phyloP scores from a whole-genome alignment of 2,888 invertebrate species.

The Nymphalis c-album region DNA sequence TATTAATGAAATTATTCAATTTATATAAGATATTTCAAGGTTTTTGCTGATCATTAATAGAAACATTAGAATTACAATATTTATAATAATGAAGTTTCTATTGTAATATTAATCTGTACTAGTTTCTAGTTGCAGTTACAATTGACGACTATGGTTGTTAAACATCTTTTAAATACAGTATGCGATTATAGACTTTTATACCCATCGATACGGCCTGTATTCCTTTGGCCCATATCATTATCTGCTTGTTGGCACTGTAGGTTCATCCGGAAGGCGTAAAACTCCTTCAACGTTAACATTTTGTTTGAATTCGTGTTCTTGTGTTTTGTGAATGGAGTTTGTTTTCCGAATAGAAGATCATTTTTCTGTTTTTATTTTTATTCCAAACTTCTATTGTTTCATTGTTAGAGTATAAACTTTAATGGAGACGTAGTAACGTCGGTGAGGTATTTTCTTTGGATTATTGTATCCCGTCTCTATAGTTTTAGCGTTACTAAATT shows the following conservation, averaged over 20 bases:
- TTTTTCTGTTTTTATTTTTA: slow-evolving; percentile 24
- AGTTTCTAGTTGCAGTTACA: slow-evolving; percentile 25
- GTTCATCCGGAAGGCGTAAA: slow-evolving; percentile 42
- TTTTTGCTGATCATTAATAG: too few relatives aligned
- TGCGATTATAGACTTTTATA: slow-evolving; percentile 19
- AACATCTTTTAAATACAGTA: slow-evolving; percentile 10
- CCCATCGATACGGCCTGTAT: background rate
- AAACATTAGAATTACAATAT: too few relatives aligned
- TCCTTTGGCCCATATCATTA: slow-evolving; percentile 8
- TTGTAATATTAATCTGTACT: slow-evolving; percentile 20
- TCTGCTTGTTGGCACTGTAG: slow-evolving; percentile 10
- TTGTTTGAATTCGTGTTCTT: slow-evolving; percentile 45
- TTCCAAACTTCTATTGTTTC: slow-evolving; percentile 12
- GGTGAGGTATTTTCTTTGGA: background rate
- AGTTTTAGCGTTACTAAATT: background rate
- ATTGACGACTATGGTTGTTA: slow-evolving; percentile 22
- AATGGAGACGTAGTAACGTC: background rate
- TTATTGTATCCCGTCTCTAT: background rate
- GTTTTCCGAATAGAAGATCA: slow-evolving; percentile 36
- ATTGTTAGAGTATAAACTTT: slow-evolving; percentile 13
- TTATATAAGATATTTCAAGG: too few relatives aligned
- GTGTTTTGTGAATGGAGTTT: slow-evolving; percentile 38
- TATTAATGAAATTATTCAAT: too few relatives aligned
- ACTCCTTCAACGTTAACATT: slow-evolving; percentile 42
- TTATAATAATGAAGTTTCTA: slow-evolving; percentile 6